Conservation (phyloP, 1,140 invertebrate genomes). For the Cataglyphis hispanica region DNA sequence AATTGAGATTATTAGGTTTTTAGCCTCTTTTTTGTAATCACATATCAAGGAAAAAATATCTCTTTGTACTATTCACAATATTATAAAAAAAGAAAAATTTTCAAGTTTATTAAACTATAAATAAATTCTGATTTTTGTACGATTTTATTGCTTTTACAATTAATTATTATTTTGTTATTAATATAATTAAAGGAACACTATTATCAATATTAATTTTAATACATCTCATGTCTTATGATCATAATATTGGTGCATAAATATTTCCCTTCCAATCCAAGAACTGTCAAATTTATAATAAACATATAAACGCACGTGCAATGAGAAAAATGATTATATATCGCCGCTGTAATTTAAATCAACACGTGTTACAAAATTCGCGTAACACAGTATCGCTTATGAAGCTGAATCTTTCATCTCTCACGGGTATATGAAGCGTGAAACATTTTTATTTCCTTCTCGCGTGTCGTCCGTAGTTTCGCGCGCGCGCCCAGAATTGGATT, state of each 20-base stretch:
- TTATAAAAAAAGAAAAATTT: background rate
- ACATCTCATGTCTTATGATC: background rate
- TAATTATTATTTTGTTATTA: no score
- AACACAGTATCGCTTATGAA: background rate
- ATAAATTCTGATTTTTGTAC: no score
- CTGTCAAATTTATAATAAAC: constrained; percentile 12
- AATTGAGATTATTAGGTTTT: background rate
- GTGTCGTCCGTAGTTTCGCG: constrained; percentile 42
- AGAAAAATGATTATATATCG: constrained; percentile 3
- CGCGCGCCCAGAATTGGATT: constrained; percentile 37
- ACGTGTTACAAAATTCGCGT: constrained; percentile 14
- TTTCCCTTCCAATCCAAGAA: background rate
- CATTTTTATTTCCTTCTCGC: constrained; percentile 55
- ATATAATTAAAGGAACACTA: background rate
- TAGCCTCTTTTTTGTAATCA: background rate
- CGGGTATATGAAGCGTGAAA: constrained; percentile 15
- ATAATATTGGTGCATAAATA: background rate
- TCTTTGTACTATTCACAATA: background rate
- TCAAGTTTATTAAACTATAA: background rate
- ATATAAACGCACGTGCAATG: background rate
- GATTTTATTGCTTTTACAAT: no score
- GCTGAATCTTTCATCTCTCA: constrained; percentile 48
- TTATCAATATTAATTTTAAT: constrained; percentile 2
- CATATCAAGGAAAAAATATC: background rate
- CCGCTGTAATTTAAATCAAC: constrained; percentile 5